Evolutionary conservation across 2,888 invertebrate species (phyloP).

Genomic region (Cremastinae sp.): DNA sequence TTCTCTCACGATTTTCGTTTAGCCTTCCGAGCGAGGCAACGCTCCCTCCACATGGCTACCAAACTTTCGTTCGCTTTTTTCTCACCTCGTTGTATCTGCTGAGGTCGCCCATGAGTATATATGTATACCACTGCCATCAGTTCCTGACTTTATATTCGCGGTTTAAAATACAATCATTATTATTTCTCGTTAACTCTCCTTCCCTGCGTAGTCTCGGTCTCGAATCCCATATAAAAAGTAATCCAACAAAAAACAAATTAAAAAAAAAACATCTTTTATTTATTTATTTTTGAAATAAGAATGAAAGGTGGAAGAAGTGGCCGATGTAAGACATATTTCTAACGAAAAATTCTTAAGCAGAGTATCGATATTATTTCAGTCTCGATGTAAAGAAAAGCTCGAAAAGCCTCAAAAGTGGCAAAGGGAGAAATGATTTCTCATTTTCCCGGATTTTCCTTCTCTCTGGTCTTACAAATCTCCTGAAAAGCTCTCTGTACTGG

Average conservation of each 20-base stretch:
- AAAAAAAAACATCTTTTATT: not conserved
- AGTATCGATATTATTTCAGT: constrained; percentile 52
- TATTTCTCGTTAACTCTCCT: constrained; percentile 47
- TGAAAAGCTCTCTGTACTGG: constrained; percentile 53
- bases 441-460: constrained; percentile 13
- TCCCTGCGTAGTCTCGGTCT: constrained; percentile 6
- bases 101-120: constrained; percentile 15
- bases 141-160: constrained; percentile 24
- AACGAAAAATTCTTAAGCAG: too few relatives aligned
- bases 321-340: too few relatives aligned
- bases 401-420: constrained; percentile 38
- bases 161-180: constrained; percentile 55
- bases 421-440: constrained; percentile 56
- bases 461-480: constrained; percentile 55
- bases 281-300: not conserved
- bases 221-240: constrained; percentile 13
- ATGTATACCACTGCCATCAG: constrained; percentile 12
- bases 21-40: constrained; percentile 26
- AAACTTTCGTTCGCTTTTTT: constrained; percentile 56
- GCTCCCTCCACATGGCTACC: constrained; percentile 17
- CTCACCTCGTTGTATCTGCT: constrained; percentile 15
- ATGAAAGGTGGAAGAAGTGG: too few relatives aligned
- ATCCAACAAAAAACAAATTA: constrained; percentile 13
- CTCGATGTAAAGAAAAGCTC: constrained; percentile 31
- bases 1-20: constrained; percentile 42